phyloP scores from a whole-genome alignment of 2,888 invertebrate species.

The Pilophorus perplexus region DNA sequence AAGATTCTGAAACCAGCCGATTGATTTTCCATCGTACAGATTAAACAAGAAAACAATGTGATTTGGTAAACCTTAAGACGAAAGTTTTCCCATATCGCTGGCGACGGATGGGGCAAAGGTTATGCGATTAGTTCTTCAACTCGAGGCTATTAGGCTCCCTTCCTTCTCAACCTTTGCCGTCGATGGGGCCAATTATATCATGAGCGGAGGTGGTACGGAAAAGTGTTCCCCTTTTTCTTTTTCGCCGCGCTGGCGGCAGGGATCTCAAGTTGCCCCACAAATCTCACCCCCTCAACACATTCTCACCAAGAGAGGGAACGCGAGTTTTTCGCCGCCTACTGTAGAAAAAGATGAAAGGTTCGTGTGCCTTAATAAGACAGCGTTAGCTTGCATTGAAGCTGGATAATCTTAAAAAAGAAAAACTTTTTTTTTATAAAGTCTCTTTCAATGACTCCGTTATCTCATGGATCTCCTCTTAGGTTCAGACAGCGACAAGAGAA shows the following conservation, averaged over 20 bases:
- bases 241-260: background rate
- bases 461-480: constrained; percentile 22
- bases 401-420: background rate
- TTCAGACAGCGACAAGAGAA: too few relatives aligned
- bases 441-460: constrained; percentile 19
- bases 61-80: too few relatives aligned
- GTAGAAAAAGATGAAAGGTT: constrained; percentile 22
- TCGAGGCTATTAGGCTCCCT: constrained; percentile 7
- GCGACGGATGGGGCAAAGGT: constrained; percentile 7
- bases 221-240: constrained; percentile 1
- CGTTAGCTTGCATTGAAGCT: constrained; percentile 11
- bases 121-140: constrained; percentile 14
- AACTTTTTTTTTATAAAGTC: constrained; percentile 15
- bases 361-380: constrained; percentile 21
- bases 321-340: too few relatives aligned
- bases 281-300: constrained; percentile 4
- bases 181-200: constrained; percentile 21
- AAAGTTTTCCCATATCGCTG: constrained; percentile 16
- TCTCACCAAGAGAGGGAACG: background rate
- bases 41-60: too few relatives aligned
- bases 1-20: too few relatives aligned
- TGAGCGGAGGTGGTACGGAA: background rate
- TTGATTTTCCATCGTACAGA: too few relatives aligned
- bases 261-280: constrained; percentile 2
- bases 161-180: background rate